phyloP scores from a whole-genome alignment of 2,888 invertebrate species.

The Agrotis exclamationis region DNA sequence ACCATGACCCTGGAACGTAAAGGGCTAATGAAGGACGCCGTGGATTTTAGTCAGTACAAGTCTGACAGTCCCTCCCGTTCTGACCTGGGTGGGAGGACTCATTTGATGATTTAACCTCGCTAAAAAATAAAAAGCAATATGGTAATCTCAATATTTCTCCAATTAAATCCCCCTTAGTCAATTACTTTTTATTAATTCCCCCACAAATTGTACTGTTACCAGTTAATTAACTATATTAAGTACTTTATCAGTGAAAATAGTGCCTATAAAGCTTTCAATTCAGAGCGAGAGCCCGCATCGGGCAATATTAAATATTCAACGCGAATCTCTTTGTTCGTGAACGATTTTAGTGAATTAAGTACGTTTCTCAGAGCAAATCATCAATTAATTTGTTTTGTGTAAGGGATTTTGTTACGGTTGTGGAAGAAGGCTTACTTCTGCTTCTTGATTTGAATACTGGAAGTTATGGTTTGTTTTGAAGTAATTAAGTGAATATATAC shows the following conservation, averaged over 20 bases:
- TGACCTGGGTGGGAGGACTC: too few species aligned
- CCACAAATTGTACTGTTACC: slow-evolving; percentile 47
- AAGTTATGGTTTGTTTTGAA: slow-evolving; percentile 4
- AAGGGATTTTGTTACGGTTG: slow-evolving; percentile 23
- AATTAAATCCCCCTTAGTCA: slow-evolving; percentile 32
- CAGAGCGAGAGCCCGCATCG: slow-evolving; percentile 49
- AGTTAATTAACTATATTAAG: slow-evolving; percentile 55
- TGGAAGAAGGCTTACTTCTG: slow-evolving; percentile 1
- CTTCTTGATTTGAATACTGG: slow-evolving; percentile 6
- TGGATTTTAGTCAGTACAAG: too few species aligned
- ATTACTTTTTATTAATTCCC: slow-evolving; percentile 41
- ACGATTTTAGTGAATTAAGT: slow-evolving; percentile 56
- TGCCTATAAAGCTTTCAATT: slow-evolving; percentile 59
- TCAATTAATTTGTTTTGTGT: slow-evolving; percentile 47
- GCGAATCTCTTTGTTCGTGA: slow-evolving; percentile 45
- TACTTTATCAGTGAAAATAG: slow-evolving; percentile 54
- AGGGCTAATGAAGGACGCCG: too few species aligned
- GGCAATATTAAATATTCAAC: slow-evolving; percentile 57
- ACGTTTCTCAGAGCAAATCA: slow-evolving; percentile 45
- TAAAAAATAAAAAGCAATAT: too few species aligned
- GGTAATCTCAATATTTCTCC: slow-evolving; percentile 26
- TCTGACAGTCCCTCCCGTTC: too few species aligned
- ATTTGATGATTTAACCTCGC: too few species aligned
- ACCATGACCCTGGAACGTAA: too few species aligned
- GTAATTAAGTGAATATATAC: too few species aligned